A percentile compares a stretch with the other conserved stretches of the same genome.
Conservation (phyloP, 2,888 invertebrate species). For the Tinea pellionella region DNA sequence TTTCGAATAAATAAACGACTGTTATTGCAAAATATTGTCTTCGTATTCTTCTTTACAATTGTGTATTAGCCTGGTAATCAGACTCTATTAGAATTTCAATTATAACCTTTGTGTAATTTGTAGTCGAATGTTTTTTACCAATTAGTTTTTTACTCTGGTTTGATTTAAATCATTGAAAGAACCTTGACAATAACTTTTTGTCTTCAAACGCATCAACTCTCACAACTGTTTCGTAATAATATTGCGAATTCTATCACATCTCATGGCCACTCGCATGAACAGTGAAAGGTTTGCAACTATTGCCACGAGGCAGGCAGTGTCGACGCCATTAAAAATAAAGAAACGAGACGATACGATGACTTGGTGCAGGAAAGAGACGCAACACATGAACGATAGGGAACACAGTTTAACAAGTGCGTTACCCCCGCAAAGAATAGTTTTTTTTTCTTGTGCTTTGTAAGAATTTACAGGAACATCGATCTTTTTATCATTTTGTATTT, state of each 20-base stretch:
- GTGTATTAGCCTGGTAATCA: background rate
- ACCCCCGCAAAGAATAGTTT: conserved; percentile 56
- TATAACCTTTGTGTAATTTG: background rate
- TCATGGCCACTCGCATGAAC: conserved; percentile 13
- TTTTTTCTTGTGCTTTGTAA: background rate
- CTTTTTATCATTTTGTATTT: background rate
- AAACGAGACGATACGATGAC: conserved; percentile 48
- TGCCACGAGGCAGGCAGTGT: conserved; percentile 36
- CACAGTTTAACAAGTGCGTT: conserved; percentile 61
- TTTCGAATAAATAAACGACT: no score
- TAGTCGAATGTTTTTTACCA: background rate
- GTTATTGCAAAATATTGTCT: no score
- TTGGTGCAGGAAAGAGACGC: background rate
- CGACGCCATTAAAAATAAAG: conserved; percentile 49
- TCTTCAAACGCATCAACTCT: background rate
- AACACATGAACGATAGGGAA: conserved; percentile 33
- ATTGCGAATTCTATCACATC: conserved; percentile 18
- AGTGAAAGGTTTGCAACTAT: conserved; percentile 46
- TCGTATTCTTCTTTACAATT: background rate
- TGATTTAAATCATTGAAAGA: background rate
- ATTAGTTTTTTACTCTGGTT: background rate
- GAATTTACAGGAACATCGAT: background rate
- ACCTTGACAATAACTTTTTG: conserved; percentile 6
- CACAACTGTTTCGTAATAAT: conserved; percentile 4
- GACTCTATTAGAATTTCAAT: background rate